Base-by-base conservation (phyloP, 2,113 vertebrate genomes). In the Reinhardtius hippoglossoides region DNA sequence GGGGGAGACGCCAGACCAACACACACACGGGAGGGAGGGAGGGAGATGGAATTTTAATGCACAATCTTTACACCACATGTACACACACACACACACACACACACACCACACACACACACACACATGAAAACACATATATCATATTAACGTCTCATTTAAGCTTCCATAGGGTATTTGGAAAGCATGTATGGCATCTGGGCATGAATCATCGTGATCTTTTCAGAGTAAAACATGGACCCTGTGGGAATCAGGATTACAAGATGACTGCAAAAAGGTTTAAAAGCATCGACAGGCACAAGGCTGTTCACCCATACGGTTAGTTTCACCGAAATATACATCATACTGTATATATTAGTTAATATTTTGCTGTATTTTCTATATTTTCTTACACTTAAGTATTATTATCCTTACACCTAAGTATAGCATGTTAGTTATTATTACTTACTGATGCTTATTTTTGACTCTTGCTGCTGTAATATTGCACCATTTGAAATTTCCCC, bases 1-100 rank as follows among this genome's bases (percentile, higher is more conserved):
- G 1, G 73, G 79, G 82, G 78, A 90, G 91, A 89, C 87, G 76
- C 83, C 83, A 85, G 82, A 58, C 74, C 57, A 71, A 31, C 71
- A 57, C 63, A 67, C 40, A 64, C 61, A 46, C 67, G 67, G 70
- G 57, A 37, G 61, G 40, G 63, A 60, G 56, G 54, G 27, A 44
- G 60, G 76, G 56, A 80, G 64, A 71, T 71, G 75, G 74, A 83
- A 83, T 80, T 89, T 77, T 80, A 84, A 87, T 86, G 87, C 72
- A 71, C 69, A 71, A 46, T 61, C 67, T 64, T 72, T 71, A 58
- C 61, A 31, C 48, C 69, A 65, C 74, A 67, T 56, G 65, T 4
- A 21, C 66, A 61, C 35, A 44, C 27, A 57, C 50, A 74, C 50
- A 57, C 59, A 70, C 59, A 71, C 26, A 48, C 9, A 15, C 44